Conservation (phyloP, 1,140 invertebrate genomes). For the Sinella curviseta region DNA sequence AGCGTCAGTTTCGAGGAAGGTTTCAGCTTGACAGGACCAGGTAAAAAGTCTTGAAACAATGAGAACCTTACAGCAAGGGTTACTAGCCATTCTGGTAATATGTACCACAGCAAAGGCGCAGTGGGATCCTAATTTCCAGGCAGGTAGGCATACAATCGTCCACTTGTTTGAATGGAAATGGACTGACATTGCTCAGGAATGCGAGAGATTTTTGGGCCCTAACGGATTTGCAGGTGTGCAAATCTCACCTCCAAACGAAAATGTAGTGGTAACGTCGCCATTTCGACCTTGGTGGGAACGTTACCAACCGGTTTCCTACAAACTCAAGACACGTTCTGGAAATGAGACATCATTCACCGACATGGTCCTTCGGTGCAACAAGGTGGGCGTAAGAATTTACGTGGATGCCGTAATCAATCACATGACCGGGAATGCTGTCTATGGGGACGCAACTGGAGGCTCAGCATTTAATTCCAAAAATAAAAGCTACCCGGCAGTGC, state of each 20-base stretch:
- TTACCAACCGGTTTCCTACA: constrained; percentile 87
- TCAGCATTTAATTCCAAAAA: background rate
- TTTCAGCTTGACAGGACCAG: too few species aligned
- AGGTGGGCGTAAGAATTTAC: constrained; percentile 74
- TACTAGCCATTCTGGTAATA: background rate
- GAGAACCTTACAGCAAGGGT: too few species aligned
- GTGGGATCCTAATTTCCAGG: constrained; percentile 40
- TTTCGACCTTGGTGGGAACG: constrained; percentile 77
- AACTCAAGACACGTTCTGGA: constrained; percentile 73
- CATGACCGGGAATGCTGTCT: constrained; percentile 72
- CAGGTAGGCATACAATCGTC: constrained; percentile 61
- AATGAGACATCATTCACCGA: constrained; percentile 66
- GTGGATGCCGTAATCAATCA: constrained; percentile 85
- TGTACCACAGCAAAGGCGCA: constrained; percentile 21
- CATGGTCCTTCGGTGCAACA: constrained; percentile 72
- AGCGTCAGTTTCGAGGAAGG: too few species aligned
- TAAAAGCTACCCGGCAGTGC: background rate
- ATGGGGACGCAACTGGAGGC: constrained; percentile 56
- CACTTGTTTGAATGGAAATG: constrained; percentile 83
- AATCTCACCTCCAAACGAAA: constrained; percentile 64
- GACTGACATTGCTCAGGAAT: constrained; percentile 79
- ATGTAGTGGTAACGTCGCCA: constrained; percentile 56
- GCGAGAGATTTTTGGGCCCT: constrained; percentile 75
- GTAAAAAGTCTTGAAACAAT: too few species aligned
- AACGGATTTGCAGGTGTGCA: constrained; percentile 56